Base-by-base conservation (phyloP, 2,888 invertebrate species). In the Scaptomyza caliginosa region DNA sequence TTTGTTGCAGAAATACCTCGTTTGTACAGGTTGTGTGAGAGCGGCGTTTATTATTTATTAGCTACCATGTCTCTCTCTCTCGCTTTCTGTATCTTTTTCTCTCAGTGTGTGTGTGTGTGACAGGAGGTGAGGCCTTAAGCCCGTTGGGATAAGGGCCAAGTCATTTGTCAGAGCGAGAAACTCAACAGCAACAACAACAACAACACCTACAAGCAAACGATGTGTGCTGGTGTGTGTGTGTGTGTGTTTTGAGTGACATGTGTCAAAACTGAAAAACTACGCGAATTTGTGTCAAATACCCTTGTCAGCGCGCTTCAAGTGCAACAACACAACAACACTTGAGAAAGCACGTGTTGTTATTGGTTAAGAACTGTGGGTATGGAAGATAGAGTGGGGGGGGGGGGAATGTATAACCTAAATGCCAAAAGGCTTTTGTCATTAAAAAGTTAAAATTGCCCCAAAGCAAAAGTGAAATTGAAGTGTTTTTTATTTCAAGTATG, bases 201-300 rank as follows among this genome's bases (percentile, higher is more conserved):
- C 46, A 74, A 50, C 64, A 66, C 50, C 57, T 26, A 54, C 55
- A 30, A 30, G 26, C 56, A 30, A 17, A 30, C n/a, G 36, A 32
- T 23, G 36, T 57, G 26, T 38, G 40, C 39, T 50, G 45, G 23
- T 45, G 63, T 23, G 42, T 36, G 13, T 42, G 45, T 46, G 63
- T 34, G 16, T 16, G 54, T 56, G 59, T 72, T 83, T 80, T 73
- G 86, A 85, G 83, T 84, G 87, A 81, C 84, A 86, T 77, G 77
- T 86, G 87, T 87, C 86, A 87, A 86, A 84, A 83, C 86, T 82
- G 82, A 85, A 83, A 83, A 79, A 85, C 86, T 83, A 81, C 86
- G 86, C 84, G 89, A 88, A 89, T 88, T 89, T 89, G 83, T 89
- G 89, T 89, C 89, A 89, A 89, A 83, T 89, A 89, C 86, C 88